phyloP scores from a whole-genome alignment of 2,797 vertebrate genomes.

The Diplodus puntazzo region DNA sequence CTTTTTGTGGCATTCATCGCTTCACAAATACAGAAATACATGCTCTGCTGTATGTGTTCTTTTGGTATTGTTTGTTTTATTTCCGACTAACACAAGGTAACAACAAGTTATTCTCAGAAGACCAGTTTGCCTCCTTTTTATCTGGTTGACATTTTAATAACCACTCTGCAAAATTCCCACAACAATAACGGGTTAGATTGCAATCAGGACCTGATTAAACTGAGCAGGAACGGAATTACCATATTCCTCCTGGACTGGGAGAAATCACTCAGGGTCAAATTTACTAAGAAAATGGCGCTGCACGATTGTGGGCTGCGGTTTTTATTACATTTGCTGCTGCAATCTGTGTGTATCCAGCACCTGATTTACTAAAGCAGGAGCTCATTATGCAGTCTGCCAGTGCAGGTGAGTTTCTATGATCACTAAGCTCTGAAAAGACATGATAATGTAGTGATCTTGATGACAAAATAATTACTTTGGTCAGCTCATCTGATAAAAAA shows the following conservation, averaged over 20 bases:
- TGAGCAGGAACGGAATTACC: conserved; percentile 21
- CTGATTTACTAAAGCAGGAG: conserved; percentile 8
- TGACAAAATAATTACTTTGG: conserved; percentile 11
- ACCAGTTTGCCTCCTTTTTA: conserved; percentile 29
- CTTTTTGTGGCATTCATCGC: not conserved
- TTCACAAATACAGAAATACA: not conserved
- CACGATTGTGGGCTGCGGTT: not conserved
- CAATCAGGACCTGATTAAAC: conserved; percentile 53
- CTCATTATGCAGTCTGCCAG: conserved; percentile 1
- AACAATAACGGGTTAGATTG: conserved; percentile 46
- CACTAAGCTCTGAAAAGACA: not conserved
- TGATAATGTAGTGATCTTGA: not conserved
- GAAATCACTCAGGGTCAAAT: conserved; percentile 25
- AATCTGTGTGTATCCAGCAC: not conserved
- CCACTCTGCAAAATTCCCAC: conserved; percentile 25
- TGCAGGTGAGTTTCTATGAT: not conserved
- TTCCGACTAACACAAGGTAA: conserved; percentile 10
- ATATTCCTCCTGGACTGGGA: conserved; percentile 14
- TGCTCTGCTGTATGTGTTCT: not conserved
- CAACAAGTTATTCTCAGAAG: not conserved
- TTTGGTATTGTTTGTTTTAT: conserved; percentile 22
- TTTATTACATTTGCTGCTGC: not conserved
- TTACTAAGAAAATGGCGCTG: not conserved
- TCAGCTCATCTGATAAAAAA: not conserved
- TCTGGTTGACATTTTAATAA: conserved; percentile 55